These are phyloP conservation scores for Ecdyonurus torrentis DNA, from an alignment of 2,888 invertebrate genomes.

Conservation along the genomic window DNA sequence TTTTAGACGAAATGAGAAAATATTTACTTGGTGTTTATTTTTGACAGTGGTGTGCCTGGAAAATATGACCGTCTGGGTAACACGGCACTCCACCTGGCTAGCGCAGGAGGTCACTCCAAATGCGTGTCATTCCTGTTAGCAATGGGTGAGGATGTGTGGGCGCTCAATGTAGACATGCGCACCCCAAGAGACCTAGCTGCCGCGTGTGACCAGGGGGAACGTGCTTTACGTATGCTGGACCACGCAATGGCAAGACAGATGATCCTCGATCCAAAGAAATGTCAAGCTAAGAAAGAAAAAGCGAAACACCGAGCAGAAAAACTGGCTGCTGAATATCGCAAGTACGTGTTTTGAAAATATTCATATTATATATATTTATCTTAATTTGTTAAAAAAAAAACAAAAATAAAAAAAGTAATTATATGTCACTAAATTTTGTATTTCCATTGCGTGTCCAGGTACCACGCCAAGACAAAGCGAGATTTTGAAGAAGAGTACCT, in stretches of 20 bases:
- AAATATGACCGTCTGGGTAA: constrained; percentile 7
- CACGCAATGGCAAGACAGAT: constrained; percentile 7
- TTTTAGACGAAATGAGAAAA: no score
- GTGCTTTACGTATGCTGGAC: constrained; percentile 5
- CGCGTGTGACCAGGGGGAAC: neutral
- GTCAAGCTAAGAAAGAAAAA: neutral
- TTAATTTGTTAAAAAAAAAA: no score
- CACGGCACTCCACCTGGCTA: constrained; percentile 6
- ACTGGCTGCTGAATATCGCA: neutral
- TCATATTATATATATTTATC: neutral
- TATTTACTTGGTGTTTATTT: no score
- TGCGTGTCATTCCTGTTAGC: constrained; percentile 4
- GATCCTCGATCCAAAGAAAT: constrained; percentile 1
- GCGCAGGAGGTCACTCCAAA: constrained; percentile 4
- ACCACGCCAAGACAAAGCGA: neutral
- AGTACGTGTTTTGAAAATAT: neutral
- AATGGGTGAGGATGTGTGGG: constrained; percentile 7
- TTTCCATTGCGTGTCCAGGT: neutral
- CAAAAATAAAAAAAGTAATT: no score
- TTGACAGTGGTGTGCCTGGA: constrained; percentile 2
- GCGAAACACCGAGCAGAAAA: constrained; percentile 3
- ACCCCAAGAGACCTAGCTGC: constrained; percentile 5
- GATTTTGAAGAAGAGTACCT: neutral
- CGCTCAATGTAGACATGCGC: constrained; percentile 6
- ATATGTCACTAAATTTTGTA: neutral